Evolutionary conservation across 2,113 vertebrate genomes (phyloP).

Genomic region (Bubo blakistoni): DNA sequence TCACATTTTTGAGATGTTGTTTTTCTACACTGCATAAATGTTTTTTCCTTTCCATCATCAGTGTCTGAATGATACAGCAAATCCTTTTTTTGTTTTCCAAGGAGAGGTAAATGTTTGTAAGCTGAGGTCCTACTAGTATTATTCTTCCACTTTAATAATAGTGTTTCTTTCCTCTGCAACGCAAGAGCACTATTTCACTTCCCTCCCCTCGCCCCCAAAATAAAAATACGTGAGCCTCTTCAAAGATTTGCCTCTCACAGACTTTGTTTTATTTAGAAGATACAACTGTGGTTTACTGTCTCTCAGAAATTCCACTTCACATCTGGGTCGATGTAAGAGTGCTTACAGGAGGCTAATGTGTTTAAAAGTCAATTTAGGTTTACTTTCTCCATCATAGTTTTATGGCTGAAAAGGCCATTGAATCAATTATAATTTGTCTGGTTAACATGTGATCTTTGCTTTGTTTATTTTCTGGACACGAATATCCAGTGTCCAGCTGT

Average conservation of each 20-base stretch:
- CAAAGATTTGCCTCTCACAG: background rate
- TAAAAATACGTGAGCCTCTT: background rate
- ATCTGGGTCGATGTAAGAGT: background rate
- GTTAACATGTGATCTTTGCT: background rate
- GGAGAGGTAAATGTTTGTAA: background rate
- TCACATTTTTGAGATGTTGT: background rate
- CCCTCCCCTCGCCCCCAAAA: background rate
- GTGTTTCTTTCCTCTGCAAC: background rate
- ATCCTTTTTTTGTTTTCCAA: background rate
- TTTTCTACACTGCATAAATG: background rate
- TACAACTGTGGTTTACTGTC: background rate
- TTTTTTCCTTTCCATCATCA: background rate
- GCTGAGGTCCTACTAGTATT: background rate
- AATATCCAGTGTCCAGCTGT: background rate
- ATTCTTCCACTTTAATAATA: background rate
- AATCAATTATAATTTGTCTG: background rate
- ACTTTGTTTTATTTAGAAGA: background rate
- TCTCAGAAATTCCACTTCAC: background rate
- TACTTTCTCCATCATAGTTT: background rate
- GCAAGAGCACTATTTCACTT: background rate
- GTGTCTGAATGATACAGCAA: background rate
- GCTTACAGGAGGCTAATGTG: background rate
- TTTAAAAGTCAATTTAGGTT: background rate
- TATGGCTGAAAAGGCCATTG: background rate
- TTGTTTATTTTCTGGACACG: slow-evolving; percentile 15